These are phyloP conservation scores for Thymelicus acteon DNA, from an alignment of 2,888 invertebrate genomes.

Conservation along the genomic window DNA sequence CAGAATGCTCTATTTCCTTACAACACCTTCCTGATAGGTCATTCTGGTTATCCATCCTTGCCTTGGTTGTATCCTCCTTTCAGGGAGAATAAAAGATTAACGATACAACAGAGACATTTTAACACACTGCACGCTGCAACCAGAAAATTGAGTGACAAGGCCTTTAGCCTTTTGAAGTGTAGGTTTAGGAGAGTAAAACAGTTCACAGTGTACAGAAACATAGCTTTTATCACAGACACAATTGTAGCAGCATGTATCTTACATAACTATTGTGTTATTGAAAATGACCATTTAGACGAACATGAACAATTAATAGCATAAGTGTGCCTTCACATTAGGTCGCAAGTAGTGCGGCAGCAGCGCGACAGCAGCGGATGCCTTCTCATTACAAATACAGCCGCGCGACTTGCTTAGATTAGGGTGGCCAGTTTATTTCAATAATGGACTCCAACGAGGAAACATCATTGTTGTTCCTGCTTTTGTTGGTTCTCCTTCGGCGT, in stretches of 20 bases:
- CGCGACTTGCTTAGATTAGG: no score
- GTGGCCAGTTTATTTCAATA: no score
- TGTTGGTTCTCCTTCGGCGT: no score
- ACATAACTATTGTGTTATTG: slow-evolving; percentile 66
- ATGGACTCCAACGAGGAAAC: no score
- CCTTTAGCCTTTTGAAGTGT: slow-evolving; percentile 59
- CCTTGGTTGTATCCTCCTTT: slow-evolving; percentile 67
- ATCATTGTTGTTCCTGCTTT: no score
- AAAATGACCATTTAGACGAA: slow-evolving; percentile 61
- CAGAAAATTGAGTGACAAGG: slow-evolving; percentile 63
- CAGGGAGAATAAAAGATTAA: slow-evolving; percentile 64
- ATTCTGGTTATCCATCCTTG: slow-evolving; percentile 64
- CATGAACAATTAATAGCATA: slow-evolving; percentile 42
- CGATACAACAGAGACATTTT: slow-evolving; percentile 62
- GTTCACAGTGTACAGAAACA: slow-evolving; percentile 66
- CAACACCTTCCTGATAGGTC: slow-evolving; percentile 63
- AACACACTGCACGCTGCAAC: slow-evolving; percentile 60
- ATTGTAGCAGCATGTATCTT: slow-evolving; percentile 68
- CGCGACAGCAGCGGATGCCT: no score
- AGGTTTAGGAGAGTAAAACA: slow-evolving; percentile 63
- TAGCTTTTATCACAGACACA: slow-evolving; percentile 65
- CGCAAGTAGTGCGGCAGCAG: no score
- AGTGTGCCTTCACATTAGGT: no score
- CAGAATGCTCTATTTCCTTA: slow-evolving; percentile 60
- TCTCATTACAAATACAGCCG: no score